Evolutionary conservation across 2,797 vertebrate species (phyloP).

Genomic region (Danio albolineatus): DNA sequence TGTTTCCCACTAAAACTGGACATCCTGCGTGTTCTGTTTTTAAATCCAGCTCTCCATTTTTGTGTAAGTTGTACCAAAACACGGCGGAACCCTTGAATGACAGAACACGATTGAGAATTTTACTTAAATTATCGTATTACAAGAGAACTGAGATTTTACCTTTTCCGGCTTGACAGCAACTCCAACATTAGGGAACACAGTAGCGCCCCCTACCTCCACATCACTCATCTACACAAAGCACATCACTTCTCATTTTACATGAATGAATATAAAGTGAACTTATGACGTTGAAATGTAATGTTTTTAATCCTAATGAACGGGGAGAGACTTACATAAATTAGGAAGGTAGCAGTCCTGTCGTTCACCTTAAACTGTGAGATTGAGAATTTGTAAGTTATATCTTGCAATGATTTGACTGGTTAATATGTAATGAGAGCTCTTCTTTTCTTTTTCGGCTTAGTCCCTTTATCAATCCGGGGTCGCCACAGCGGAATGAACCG

Average conservation of each 20-base stretch:
- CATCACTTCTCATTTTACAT: not conserved
- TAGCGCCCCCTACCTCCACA: conserved; percentile 85
- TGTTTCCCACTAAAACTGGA: not conserved
- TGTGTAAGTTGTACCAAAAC: conserved; percentile 17
- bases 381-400: no score
- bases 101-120: not conserved
- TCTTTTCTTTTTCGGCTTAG: no score
- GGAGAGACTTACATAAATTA: conserved; percentile 56
- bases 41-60: not conserved
- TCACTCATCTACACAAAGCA: conserved; percentile 81
- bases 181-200: conserved; percentile 85
- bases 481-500: no score
- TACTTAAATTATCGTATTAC: not conserved
- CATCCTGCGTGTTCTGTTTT: not conserved
- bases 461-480: no score
- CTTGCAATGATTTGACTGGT: no score
- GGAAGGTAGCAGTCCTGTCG: conserved; percentile 53
- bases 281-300: no score
- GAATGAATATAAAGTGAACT: no score
- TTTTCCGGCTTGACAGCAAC: conserved; percentile 83
- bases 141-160: conserved; percentile 63
- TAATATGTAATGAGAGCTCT: no score
- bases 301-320: no score
- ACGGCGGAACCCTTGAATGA: not conserved
- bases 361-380: not conserved